phyloP scores from a whole-genome alignment of 2,888 invertebrate genomes.

The Ashinkailepas kermadecensis region DNA sequence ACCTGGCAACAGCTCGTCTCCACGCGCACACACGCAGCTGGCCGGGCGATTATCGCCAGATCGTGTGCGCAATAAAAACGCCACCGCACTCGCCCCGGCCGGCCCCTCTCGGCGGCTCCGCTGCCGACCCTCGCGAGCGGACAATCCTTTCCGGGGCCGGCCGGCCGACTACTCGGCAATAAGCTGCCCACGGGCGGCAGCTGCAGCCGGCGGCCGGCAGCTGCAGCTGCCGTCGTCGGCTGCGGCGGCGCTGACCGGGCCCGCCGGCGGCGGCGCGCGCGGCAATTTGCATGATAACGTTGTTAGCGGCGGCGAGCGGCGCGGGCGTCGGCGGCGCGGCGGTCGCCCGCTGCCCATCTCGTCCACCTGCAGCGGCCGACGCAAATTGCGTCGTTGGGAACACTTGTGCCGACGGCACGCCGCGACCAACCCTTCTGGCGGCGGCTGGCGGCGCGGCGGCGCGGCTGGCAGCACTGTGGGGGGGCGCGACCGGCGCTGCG shows the following conservation, averaged over 20 bases:
- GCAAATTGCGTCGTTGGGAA: slow-evolving; percentile 12
- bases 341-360: background rate
- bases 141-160: background rate
- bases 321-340: background rate
- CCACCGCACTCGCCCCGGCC: background rate
- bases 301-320: background rate
- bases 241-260: background rate
- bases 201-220: background rate
- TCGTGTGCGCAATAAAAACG: background rate
- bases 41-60: background rate
- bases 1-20: background rate
- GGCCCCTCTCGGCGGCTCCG: background rate
- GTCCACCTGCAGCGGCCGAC: background rate
- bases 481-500: background rate
- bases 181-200: background rate
- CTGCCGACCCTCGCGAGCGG: background rate
- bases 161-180: background rate
- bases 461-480: background rate
- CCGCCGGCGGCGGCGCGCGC: background rate
- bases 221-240: background rate
- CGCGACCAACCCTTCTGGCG: slow-evolving; percentile 1
- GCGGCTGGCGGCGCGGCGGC: background rate
- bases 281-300: slow-evolving; percentile 6
- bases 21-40: too few species aligned
- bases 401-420: background rate